Conservation (phyloP, 2,797 vertebrate genomes). For the Chromis chromis region DNA sequence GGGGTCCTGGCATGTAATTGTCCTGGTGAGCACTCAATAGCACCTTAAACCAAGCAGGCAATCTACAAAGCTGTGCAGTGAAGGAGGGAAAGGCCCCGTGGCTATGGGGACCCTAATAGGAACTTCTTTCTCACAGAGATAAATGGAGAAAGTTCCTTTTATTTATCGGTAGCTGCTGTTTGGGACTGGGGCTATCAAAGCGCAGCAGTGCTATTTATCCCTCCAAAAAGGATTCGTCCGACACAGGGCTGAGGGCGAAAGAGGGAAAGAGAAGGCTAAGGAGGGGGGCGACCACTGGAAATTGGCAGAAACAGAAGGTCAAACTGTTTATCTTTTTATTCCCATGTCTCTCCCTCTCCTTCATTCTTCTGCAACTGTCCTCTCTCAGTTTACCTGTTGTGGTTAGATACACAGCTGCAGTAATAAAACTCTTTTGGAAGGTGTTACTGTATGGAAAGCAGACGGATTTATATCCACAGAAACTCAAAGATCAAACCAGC, state of each 20-base stretch:
- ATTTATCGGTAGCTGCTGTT: conserved; percentile 92
- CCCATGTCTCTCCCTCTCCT: conserved; percentile 77
- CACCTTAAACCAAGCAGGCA: conserved; percentile 98
- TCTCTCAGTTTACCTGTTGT: conserved; percentile 81
- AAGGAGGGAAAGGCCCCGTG: conserved; percentile 93
- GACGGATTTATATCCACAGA: conserved; percentile 19
- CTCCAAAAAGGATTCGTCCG: conserved; percentile 87
- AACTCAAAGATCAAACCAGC: conserved; percentile 48
- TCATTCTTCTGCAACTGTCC: conserved; percentile 76
- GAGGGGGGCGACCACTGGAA: conserved; percentile 79
- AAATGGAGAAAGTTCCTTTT: conserved; percentile 94
- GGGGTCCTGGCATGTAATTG: conserved; percentile 96
- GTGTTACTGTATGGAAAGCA: conserved; percentile 34
- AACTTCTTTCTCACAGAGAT: conserved; percentile 91
- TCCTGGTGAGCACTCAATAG: conserved; percentile 97
- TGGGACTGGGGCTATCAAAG: conserved; percentile 92
- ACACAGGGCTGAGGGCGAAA: conserved; percentile 85
- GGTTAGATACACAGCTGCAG: conserved; percentile 63
- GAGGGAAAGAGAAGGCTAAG: conserved; percentile 78
- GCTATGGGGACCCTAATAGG: conserved; percentile 95
- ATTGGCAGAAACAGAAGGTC: conserved; percentile 88
- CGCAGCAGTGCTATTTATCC: conserved; percentile 90
- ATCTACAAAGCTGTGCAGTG: conserved; percentile 92
- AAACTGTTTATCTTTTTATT: conserved; percentile 87
- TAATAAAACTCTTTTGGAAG: conserved; percentile 45